Evolutionary conservation across 2,797 vertebrate species (phyloP).

Genomic region (Zalophus californianus): DNA sequence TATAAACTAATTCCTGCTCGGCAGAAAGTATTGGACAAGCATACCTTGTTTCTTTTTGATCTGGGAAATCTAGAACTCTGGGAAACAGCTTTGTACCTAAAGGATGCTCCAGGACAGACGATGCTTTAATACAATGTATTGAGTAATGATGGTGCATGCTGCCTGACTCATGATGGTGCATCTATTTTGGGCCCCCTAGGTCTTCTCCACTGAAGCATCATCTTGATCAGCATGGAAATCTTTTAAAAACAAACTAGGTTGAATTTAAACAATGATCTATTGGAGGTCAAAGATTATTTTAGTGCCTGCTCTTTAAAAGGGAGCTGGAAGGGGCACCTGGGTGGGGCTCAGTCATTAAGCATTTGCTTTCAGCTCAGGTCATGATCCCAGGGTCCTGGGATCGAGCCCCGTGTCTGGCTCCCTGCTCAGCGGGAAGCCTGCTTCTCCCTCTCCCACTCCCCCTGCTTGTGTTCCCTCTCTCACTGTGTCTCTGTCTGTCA

Average conservation of each 20-base stretch:
- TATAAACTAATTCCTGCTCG: neutral
- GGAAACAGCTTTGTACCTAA: neutral
- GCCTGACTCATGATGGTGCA: no score
- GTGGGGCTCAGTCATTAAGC: no score
- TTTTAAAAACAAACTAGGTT: constrained; percentile 8
- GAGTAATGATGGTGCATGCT: neutral
- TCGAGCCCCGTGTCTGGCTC: no score
- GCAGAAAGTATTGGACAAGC: neutral
- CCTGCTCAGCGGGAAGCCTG: no score
- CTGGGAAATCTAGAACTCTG: neutral
- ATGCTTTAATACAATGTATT: neutral
- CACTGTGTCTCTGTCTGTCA: no score
- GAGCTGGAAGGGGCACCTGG: no score
- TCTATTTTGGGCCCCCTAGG: neutral
- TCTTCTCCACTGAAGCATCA: neutral
- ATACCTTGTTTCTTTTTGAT: neutral
- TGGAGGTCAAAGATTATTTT: neutral
- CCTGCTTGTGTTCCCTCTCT: no score
- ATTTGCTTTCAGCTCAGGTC: no score
- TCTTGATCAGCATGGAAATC: neutral
- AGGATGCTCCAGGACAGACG: neutral
- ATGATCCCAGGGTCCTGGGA: no score
- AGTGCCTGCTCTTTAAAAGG: neutral
- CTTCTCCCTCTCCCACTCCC: no score
- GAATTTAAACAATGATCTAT: neutral